Percentiles rank a stretch among this genome's conserved stretches.
phyloP scores from a whole-genome alignment of 2,888 invertebrate species.

The Phengaris arion region DNA sequence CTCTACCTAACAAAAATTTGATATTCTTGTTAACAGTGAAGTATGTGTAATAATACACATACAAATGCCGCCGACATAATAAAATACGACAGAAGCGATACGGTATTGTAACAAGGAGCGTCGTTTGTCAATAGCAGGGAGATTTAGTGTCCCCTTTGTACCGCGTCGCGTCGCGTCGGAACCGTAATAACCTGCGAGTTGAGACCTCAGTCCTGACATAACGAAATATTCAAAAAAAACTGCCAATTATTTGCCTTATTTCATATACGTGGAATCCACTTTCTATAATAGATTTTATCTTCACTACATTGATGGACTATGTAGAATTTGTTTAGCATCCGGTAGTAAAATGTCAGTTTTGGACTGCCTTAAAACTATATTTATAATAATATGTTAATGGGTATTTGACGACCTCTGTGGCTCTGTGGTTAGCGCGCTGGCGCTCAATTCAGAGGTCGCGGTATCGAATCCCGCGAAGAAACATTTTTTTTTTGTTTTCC shows the following conservation, averaged over 20 bases:
- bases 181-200: slow-evolving; percentile 27
- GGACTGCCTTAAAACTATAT: no score
- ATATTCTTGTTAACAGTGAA: slow-evolving; percentile 20
- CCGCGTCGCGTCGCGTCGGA: slow-evolving; percentile 39
- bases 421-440: no score
- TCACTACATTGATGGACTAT: no score
- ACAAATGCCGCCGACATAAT: slow-evolving; percentile 44
- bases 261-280: background rate
- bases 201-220: slow-evolving; percentile 20
- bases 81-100: slow-evolving; percentile 57
- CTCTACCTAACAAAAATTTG: background rate
- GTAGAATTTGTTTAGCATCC: no score
- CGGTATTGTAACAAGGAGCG: slow-evolving; percentile 59
- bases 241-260: background rate
- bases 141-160: slow-evolving; percentile 62
- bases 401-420: no score
- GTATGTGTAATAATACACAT: slow-evolving; percentile 5
- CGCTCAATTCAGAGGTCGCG: no score
- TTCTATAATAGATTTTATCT: background rate
- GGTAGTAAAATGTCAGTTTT: no score
- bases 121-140: slow-evolving; percentile 65
- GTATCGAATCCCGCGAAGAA: no score
- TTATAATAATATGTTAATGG: no score
- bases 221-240: slow-evolving; percentile 26
- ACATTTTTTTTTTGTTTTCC: no score